phyloP scores from a whole-genome alignment of 1,140 invertebrate species.

The Drosophila kohkoa region DNA sequence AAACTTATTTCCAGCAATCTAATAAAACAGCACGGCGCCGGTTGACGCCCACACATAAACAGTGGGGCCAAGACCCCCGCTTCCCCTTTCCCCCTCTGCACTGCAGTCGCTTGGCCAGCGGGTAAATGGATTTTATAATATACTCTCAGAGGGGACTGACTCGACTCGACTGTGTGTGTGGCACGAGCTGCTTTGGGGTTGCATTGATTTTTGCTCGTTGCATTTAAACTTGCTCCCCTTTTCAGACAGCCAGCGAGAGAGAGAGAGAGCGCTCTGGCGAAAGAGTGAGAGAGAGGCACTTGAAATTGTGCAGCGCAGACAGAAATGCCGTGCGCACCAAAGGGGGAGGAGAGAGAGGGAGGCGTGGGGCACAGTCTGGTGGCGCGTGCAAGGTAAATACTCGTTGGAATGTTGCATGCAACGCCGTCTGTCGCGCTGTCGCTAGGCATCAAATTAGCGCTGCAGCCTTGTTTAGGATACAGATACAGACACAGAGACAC shows the following conservation, averaged over 20 bases:
- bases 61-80: neutral
- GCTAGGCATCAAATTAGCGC: conserved; percentile 71
- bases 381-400: conserved; percentile 64
- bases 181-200: conserved; percentile 67
- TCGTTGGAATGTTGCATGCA: conserved; percentile 39
- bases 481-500: conserved; percentile 27
- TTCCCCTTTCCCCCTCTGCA: neutral
- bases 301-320: conserved; percentile 80
- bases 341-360: neutral
- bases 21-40: conserved; percentile 77
- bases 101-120: conserved; percentile 4
- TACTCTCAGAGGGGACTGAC: neutral
- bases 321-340: conserved; percentile 61
- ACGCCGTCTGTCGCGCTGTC: conserved; percentile 44
- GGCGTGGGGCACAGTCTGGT: conserved; percentile 10
- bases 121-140: conserved; percentile 57
- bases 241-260: conserved; percentile 20
- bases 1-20: conserved; percentile 81
- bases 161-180: conserved; percentile 3
- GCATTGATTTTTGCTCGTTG: conserved; percentile 83
- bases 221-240: conserved; percentile 84
- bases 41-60: conserved; percentile 58
- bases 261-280: neutral
- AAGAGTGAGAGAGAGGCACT: conserved; percentile 55
- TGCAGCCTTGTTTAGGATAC: conserved; percentile 61